Evolutionary conservation across 2,797 vertebrate species (phyloP).

Genomic region (Poeciliopsis presidionis): DNA sequence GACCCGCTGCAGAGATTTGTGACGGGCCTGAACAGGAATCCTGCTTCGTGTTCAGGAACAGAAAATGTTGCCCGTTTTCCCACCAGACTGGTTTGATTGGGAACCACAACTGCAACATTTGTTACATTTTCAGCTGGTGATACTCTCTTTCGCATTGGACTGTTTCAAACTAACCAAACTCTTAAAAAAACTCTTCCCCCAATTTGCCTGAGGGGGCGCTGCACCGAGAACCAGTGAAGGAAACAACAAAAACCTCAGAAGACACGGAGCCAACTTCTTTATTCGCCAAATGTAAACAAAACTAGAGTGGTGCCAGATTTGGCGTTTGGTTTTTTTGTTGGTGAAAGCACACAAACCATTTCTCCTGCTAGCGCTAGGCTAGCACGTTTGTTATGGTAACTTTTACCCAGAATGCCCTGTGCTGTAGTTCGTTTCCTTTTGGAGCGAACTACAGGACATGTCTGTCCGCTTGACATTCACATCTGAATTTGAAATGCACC

Average conservation of each 20-base stretch:
- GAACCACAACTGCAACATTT: background rate
- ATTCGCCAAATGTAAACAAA: background rate
- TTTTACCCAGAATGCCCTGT: background rate
- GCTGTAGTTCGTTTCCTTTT: background rate
- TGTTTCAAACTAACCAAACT: background rate
- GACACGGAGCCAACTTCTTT: too few species aligned
- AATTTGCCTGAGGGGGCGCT: background rate
- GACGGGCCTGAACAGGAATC: background rate
- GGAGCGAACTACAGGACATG: too few species aligned
- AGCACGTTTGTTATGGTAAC: background rate
- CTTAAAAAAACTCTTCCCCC: background rate
- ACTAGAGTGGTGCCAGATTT: background rate
- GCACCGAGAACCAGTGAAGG: background rate
- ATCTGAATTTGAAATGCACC: background rate
- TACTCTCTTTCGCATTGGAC: background rate
- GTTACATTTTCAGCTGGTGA: too few species aligned
- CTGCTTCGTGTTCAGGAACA: background rate
- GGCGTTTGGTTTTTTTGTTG: background rate
- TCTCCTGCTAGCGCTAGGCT: background rate
- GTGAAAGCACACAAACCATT: background rate
- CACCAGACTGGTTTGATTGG: background rate
- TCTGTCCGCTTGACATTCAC: background rate
- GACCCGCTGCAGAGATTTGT: background rate
- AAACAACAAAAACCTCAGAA: background rate
- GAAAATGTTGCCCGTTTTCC: background rate